Evolutionary conservation across 2,113 vertebrate species (phyloP).

Genomic region (Barnardius zonarius): DNA sequence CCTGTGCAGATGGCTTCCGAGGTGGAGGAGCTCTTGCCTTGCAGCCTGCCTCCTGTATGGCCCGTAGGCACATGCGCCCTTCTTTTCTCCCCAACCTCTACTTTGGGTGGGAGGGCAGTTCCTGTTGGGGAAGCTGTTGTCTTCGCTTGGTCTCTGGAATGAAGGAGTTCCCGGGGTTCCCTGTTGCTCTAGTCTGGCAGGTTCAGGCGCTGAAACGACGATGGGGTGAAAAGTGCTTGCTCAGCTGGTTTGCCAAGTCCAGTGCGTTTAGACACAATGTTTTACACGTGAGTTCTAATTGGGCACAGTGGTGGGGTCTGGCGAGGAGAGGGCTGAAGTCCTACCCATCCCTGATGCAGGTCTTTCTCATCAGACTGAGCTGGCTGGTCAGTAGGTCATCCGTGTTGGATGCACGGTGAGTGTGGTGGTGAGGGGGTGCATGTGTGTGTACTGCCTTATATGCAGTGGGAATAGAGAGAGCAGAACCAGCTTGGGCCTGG

Average conservation of each 20-base stretch:
- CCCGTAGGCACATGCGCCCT: accelerated
- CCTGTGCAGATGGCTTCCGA: neutral
- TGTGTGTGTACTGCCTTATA: neutral
- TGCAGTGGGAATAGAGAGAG: neutral
- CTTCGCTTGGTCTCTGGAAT: neutral
- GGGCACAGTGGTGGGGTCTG: neutral
- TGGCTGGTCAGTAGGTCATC: no score
- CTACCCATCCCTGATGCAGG: neutral
- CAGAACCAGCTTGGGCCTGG: neutral
- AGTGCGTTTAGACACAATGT: accelerated
- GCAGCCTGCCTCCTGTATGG: neutral
- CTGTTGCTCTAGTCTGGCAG: neutral
- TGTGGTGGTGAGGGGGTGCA: accelerated
- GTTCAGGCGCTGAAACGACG: neutral
- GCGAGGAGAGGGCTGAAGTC: neutral
- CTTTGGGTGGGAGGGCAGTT: neutral
- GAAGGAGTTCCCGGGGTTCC: neutral
- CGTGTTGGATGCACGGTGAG: accelerated
- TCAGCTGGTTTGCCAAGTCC: neutral
- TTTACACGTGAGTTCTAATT: neutral
- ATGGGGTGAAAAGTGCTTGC: neutral
- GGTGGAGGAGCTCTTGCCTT: neutral
- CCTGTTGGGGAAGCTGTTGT: neutral
- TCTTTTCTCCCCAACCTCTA: neutral
- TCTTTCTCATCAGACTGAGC: neutral